Conservation (phyloP, 2,113 vertebrate genomes). For the Bungarus multicinctus region DNA sequence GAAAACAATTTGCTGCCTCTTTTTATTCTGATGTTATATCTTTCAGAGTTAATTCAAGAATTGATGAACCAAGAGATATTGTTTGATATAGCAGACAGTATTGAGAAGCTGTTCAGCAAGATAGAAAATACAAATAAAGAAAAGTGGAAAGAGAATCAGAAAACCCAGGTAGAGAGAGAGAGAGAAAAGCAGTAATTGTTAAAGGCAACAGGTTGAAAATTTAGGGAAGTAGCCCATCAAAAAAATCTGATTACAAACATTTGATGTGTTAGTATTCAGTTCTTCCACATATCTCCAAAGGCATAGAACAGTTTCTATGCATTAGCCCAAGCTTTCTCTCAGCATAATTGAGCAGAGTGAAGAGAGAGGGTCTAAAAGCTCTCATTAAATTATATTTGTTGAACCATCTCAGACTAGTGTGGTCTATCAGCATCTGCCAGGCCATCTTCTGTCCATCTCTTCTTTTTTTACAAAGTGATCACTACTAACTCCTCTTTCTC, state of each 20-base stretch:
- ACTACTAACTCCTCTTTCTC: background rate
- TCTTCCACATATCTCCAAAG: background rate
- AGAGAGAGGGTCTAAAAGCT: background rate
- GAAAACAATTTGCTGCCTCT: constrained; percentile 36
- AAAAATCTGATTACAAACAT: background rate
- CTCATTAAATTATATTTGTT: background rate
- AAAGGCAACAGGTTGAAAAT: background rate
- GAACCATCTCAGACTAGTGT: background rate
- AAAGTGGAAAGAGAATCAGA: constrained; percentile 44
- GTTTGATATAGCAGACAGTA: constrained; percentile 59
- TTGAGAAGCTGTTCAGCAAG: constrained; percentile 76
- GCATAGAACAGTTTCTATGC: background rate
- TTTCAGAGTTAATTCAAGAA: constrained; percentile 70
- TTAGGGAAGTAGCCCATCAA: background rate
- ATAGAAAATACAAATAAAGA: constrained; percentile 54
- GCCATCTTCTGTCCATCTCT: background rate
- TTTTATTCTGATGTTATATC: constrained; percentile 16
- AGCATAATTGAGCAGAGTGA: background rate
- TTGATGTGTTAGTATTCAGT: background rate
- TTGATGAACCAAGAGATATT: constrained; percentile 63
- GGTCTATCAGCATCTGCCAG: background rate
- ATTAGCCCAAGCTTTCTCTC: background rate
- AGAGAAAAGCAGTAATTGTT: background rate
- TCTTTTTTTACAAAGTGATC: background rate
- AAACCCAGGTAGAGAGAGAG: constrained; percentile 34